These are phyloP conservation scores for Lithophane leautieri DNA, from an alignment of 2,888 invertebrate species.

Conservation along the genomic window DNA sequence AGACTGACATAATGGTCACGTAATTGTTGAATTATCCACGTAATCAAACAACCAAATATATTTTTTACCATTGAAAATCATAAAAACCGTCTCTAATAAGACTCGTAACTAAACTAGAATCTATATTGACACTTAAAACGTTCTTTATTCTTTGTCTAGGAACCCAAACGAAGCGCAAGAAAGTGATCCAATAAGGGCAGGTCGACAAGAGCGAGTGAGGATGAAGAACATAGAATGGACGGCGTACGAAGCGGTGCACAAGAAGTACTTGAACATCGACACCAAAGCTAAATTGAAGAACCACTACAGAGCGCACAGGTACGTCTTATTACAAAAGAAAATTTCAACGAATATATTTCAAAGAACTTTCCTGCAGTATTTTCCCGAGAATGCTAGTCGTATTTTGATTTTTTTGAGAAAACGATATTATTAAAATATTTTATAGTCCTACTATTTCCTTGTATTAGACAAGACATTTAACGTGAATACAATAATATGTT, in stretches of 20 bases:
- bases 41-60: neutral
- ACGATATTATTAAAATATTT: slow-evolving; percentile 17
- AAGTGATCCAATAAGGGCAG: slow-evolving; percentile 91
- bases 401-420: slow-evolving; percentile 24
- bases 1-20: neutral
- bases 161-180: slow-evolving; percentile 97
- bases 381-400: slow-evolving; percentile 6
- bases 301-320: slow-evolving; percentile 97
- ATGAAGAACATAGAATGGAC: slow-evolving; percentile 98
- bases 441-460: slow-evolving; percentile 5
- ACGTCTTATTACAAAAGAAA: slow-evolving; percentile 24
- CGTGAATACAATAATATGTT: neutral
- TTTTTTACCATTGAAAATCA: no score
- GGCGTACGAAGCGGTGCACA: slow-evolving; percentile 97
- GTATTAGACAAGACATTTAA: neutral
- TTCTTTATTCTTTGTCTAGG: slow-evolving; percentile 83
- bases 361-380: slow-evolving; percentile 15
- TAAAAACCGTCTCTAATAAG: neutral
- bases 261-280: slow-evolving; percentile 97
- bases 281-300: slow-evolving; percentile 97
- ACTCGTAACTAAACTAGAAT: neutral
- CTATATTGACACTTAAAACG: neutral
- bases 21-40: neutral
- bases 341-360: slow-evolving; percentile 18
- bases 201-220: slow-evolving; percentile 94